Base-by-base conservation (phyloP, 2,797 vertebrate genomes). In the Nyctalus aviator region DNA sequence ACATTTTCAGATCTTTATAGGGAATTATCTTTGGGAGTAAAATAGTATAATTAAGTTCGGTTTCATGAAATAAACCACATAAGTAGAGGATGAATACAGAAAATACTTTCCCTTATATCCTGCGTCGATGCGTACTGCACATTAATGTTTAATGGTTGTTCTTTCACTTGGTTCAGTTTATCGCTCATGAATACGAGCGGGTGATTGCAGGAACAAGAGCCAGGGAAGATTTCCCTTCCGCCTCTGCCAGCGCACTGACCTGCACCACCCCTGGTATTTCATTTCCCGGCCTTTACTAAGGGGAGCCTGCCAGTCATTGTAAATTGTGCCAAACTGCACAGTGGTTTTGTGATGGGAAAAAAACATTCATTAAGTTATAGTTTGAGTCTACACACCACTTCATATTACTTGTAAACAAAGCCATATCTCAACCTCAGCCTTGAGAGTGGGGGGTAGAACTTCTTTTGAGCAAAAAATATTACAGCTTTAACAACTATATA, bases 241-340 rank as follows among this genome's bases (percentile, higher is more conserved):
- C 18, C 87, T 96, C 86, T 97, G 95, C 97, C 97, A 97, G 93
- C 93, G 77, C 77, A 71, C 35, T 98, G 97, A 97, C 96, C 94
- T 97, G 95, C 59, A 97, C 94, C 97, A 92, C 57, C 73, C 90
- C 91, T 97, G 96, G 71, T 95, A 88, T 96, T 97, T 97, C 66
- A 95, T 97, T 97, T 64, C 21, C 95, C 97, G 96, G 96, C 90
- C 94, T 97, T 76, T 96, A 84, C 75, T 96, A 94, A 97, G 93
- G 75, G 92, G 90, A 96, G 93, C 30, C 95, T 98, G 96, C 95
- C 97, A 97, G 14, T 98, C 94, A 96, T 97, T 97, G 95, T 96
- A 88, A 97, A 93, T 69, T 88, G 85, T 97, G 97, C 96, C 96
- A 97, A 96, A 93, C 55, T 93, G 12, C 77, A 44, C 91, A 95